These are phyloP conservation scores for Centropristis striata DNA, from an alignment of 2,113 vertebrate species.

Conservation along the genomic window DNA sequence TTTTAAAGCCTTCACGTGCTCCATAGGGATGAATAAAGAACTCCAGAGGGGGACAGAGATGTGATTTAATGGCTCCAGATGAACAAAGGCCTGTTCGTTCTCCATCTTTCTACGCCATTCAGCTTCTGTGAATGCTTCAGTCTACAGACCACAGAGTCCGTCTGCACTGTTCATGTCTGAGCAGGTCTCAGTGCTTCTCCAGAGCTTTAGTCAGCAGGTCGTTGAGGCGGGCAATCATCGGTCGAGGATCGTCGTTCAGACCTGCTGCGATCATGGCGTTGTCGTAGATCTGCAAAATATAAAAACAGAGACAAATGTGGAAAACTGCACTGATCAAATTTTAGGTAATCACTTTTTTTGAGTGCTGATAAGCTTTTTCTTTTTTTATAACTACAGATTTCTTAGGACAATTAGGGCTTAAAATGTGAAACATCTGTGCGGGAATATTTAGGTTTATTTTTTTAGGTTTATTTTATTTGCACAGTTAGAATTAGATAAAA, in stretches of 20 bases:
- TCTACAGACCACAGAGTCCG: neutral
- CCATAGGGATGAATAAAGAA: neutral
- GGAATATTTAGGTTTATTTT: no score
- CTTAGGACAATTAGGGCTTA: no score
- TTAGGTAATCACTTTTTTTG: neutral
- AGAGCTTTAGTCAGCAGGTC: conserved; percentile 92
- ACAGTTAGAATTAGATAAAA: no score
- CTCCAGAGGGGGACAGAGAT: neutral
- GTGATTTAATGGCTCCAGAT: conserved; percentile 4
- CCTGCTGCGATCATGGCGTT: conserved; percentile 98
- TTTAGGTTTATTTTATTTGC: no score
- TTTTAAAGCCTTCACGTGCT: neutral
- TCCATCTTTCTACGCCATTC: neutral
- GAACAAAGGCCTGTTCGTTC: neutral
- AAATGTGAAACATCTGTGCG: no score
- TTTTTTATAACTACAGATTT: no score
- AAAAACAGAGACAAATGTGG: neutral
- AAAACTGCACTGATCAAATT: neutral
- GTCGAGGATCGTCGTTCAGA: conserved; percentile 93
- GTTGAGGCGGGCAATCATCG: conserved; percentile 94
- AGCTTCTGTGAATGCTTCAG: conserved; percentile 16
- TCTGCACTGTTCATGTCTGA: conserved; percentile 5
- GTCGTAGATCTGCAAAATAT: conserved; percentile 91
- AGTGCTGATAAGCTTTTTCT: no score
- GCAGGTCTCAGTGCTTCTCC: conserved; percentile 87